phyloP scores from a whole-genome alignment of 2,797 vertebrate species.

The Falco berigora region DNA sequence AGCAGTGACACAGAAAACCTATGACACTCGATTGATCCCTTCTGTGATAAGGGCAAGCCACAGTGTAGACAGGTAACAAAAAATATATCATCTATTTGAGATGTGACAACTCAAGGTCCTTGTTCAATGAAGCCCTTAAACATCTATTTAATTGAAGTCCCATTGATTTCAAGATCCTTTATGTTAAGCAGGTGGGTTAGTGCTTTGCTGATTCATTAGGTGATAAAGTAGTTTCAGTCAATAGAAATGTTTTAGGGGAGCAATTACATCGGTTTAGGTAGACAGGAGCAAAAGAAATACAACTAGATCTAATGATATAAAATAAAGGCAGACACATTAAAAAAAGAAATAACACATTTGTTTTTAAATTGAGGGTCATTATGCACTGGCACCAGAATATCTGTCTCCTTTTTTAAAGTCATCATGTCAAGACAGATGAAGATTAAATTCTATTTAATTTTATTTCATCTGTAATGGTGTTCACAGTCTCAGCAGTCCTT shows the following conservation, averaged over 20 bases:
- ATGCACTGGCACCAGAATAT: background rate
- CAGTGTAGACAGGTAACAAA: background rate
- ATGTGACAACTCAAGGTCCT: background rate
- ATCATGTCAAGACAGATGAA: background rate
- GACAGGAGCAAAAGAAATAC: background rate
- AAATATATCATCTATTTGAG: background rate
- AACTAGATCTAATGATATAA: background rate
- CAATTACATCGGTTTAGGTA: background rate
- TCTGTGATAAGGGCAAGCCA: background rate
- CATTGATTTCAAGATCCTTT: background rate
- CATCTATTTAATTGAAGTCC: background rate
- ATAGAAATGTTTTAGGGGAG: background rate
- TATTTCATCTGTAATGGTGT: background rate
- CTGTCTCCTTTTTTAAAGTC: background rate
- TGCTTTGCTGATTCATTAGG: background rate
- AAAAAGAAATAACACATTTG: background rate
- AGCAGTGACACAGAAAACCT: background rate
- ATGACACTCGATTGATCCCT: background rate
- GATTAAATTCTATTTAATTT: background rate
- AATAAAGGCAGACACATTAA: background rate
- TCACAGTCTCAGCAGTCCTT: background rate
- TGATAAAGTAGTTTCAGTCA: background rate
- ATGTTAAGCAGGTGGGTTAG: background rate
- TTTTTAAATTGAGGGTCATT: background rate
- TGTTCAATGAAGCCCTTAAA: background rate